Percentiles rank a stretch among this genome's conserved stretches.
These are phyloP conservation scores for Festucalex cinctus DNA, from an alignment of 2,113 vertebrate genomes.

Conservation along the genomic window DNA sequence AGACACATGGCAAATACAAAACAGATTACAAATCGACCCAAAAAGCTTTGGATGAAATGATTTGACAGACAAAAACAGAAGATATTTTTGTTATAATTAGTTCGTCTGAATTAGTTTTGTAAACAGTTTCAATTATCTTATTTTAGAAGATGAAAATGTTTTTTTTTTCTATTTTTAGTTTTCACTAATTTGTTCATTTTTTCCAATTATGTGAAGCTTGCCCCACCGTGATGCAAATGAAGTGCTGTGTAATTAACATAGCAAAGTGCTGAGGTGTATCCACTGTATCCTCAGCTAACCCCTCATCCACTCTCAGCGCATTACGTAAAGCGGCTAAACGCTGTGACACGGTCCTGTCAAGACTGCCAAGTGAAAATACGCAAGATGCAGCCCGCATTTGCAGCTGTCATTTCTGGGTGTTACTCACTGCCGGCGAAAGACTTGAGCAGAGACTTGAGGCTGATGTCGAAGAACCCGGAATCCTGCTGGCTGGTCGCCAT, in stretches of 20 bases:
- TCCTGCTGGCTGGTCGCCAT: slow-evolving; percentile 78
- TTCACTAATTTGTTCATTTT: too few relatives aligned
- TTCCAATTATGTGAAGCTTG: not conserved
- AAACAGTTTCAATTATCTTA: too few relatives aligned
- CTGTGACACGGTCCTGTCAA: slow-evolving; percentile 35
- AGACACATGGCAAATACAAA: too few relatives aligned
- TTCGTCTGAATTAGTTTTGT: too few relatives aligned
- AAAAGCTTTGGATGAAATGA: too few relatives aligned
- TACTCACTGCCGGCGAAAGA: slow-evolving; percentile 77
- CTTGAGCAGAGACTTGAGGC: slow-evolving; percentile 76
- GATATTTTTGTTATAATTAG: too few relatives aligned
- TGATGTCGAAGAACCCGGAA: slow-evolving; percentile 77
- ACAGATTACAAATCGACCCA: too few relatives aligned
- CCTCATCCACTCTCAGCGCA: slow-evolving; percentile 20
- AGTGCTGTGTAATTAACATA: slow-evolving; percentile 26
- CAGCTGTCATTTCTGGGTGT: slow-evolving; percentile 21
- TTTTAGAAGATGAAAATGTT: too few relatives aligned
- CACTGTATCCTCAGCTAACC: slow-evolving; percentile 11
- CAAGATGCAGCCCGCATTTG: slow-evolving; percentile 1
- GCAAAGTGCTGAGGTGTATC: slow-evolving; percentile 49
- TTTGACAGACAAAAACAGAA: too few relatives aligned
- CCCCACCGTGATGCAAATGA: not conserved
- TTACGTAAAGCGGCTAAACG: slow-evolving; percentile 45
- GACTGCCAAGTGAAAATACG: not conserved
- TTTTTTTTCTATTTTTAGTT: too few relatives aligned